phyloP scores from a whole-genome alignment of 53 echinoderm and acorn worm species.

The Astropecten irregularis region DNA sequence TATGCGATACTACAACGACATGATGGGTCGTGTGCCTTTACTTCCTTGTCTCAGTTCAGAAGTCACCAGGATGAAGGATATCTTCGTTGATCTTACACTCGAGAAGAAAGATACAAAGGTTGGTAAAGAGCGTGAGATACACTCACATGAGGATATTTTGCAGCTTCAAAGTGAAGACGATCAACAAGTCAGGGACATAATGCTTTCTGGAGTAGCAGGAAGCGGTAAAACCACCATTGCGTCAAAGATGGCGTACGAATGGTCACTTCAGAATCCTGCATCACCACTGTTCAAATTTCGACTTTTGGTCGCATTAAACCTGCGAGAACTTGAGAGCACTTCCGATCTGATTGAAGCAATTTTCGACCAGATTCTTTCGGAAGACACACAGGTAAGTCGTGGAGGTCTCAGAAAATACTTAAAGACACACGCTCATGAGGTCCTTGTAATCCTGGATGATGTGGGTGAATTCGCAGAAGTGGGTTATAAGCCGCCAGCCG shows the following conservation, averaged over 20 bases:
- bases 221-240: no score
- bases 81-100: constrained; percentile 19
- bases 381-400: no score
- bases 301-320: constrained; percentile 30
- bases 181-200: no score
- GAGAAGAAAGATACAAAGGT: background rate
- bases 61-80: background rate
- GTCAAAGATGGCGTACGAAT: no score
- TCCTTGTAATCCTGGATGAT: no score
- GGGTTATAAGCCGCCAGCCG: background rate
- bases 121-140: background rate
- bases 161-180: background rate
- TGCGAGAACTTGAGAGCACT: constrained; percentile 24
- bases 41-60: constrained; percentile 26
- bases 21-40: constrained; percentile 18
- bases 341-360: no score
- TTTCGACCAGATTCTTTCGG: no score
- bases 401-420: constrained; percentile 1
- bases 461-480: no score
- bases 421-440: constrained; percentile 7
- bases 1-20: no score
- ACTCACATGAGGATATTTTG: background rate
- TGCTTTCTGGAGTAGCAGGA: no score
- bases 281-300: background rate
- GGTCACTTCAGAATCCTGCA: constrained; percentile 1